Conservation (phyloP, 2,888 invertebrate genomes). For the Masnerella sp. region DNA sequence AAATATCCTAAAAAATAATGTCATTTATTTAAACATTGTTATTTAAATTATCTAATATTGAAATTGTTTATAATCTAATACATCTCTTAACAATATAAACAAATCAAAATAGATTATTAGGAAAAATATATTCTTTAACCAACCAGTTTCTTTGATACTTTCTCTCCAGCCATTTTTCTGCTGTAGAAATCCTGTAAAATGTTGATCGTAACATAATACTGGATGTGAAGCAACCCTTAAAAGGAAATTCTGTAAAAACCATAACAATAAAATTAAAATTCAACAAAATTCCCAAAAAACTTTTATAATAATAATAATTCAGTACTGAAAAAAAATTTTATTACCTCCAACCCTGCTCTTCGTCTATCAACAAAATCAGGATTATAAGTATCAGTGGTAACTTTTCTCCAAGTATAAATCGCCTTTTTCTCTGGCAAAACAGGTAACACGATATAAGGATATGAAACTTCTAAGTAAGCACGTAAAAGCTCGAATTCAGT, state of each 20-base stretch:
- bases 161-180: slow-evolving; percentile 89
- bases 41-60: too few relatives aligned
- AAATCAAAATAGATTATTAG: too few relatives aligned
- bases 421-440: slow-evolving; percentile 89
- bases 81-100: too few relatives aligned
- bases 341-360: slow-evolving; percentile 86
- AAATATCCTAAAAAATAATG: slow-evolving; percentile 80
- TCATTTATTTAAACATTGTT: not conserved
- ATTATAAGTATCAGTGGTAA: slow-evolving; percentile 87
- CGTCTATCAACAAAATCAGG: slow-evolving; percentile 91
- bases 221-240: slow-evolving; percentile 87
- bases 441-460: slow-evolving; percentile 89
- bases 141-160: slow-evolving; percentile 86
- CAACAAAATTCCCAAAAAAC: too few relatives aligned
- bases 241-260: slow-evolving; percentile 82
- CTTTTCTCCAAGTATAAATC: slow-evolving; percentile 88
- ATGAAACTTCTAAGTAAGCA: slow-evolving; percentile 86
- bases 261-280: too few relatives aligned
- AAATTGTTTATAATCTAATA: too few relatives aligned
- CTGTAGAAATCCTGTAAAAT: slow-evolving; percentile 88
- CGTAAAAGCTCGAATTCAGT: slow-evolving; percentile 91
- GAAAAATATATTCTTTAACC: slow-evolving; percentile 10
- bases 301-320: too few relatives aligned
- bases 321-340: too few relatives aligned
- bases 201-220: slow-evolving; percentile 84